Conservation (phyloP, 2,113 vertebrate species). For the Boulengeromyrus knoepffleri region DNA sequence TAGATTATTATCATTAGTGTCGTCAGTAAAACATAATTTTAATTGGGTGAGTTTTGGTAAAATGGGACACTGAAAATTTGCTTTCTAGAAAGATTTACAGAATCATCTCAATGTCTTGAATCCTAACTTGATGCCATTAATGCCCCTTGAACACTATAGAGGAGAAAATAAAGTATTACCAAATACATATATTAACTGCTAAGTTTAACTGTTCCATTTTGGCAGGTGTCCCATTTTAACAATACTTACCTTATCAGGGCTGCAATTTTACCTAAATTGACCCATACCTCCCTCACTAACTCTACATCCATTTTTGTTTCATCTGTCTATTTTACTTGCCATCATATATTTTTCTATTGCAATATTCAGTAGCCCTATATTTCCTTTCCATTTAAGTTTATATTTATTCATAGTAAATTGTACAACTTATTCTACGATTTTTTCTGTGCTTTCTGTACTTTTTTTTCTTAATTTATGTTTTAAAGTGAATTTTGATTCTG, state of each 20-base stretch:
- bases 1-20: background rate
- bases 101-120: background rate
- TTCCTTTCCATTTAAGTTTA: background rate
- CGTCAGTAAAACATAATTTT: background rate
- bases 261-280: background rate
- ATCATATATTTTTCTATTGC: background rate
- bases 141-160: no score
- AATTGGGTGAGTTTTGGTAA: background rate
- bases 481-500: background rate
- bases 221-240: background rate
- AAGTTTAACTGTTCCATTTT: background rate
- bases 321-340: background rate
- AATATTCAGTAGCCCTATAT: background rate
- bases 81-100: background rate
- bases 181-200: background rate
- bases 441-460: background rate
- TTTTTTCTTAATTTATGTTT: background rate
- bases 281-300: background rate
- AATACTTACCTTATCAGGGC: background rate
- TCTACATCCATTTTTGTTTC: background rate
- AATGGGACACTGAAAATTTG: background rate
- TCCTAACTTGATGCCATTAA: background rate
- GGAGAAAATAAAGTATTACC: background rate
- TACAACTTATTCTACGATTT: background rate
- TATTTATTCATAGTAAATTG: background rate